Percentiles rank a stretch among this genome's conserved stretches.
phyloP scores from a whole-genome alignment of 2,888 invertebrate genomes.

The Agrilus cyanescens region DNA sequence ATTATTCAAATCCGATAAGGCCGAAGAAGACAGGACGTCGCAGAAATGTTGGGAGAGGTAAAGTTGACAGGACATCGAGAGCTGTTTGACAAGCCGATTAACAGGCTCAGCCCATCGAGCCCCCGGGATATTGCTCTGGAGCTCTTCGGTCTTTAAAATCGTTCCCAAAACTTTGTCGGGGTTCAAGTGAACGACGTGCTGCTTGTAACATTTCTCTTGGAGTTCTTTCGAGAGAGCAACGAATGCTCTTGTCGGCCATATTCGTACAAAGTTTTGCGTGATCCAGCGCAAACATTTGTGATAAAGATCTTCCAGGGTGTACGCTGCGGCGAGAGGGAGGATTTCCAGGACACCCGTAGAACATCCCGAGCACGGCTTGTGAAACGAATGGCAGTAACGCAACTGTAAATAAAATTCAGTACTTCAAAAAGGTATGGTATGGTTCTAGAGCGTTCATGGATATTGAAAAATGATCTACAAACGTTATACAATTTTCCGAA shows the following conservation, averaged over 20 bases:
- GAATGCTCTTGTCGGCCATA: conserved; percentile 88
- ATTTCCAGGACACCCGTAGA: conserved; percentile 79
- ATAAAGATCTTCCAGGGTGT: conserved; percentile 78
- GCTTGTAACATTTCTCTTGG: conserved; percentile 71
- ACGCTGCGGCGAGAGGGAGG: conserved; percentile 71
- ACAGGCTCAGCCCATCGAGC: conserved; percentile 71
- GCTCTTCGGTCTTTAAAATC: conserved; percentile 72
- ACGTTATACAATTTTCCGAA: too few species aligned
- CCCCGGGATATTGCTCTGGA: conserved; percentile 62
- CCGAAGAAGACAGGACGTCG: conserved; percentile 48
- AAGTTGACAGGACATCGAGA: conserved; percentile 69
- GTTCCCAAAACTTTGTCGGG: conserved; percentile 73
- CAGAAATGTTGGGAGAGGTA: conserved; percentile 70
- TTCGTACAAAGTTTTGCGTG: conserved; percentile 70
- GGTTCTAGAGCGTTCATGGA: too few species aligned
- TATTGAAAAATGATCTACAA: too few species aligned
- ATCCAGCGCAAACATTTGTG: conserved; percentile 81
- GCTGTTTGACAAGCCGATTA: conserved; percentile 62
- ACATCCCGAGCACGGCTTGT: conserved; percentile 85
- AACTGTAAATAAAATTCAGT: conserved; percentile 10
- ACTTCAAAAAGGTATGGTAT: too few species aligned
- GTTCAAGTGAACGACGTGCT: conserved; percentile 67
- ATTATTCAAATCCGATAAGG: conserved; percentile 54
- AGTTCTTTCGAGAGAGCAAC: conserved; percentile 73
- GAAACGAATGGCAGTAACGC: conserved; percentile 84